A percentile compares a stretch with the other conserved stretches of the same genome.
These are phyloP conservation scores for Perccottus glenii DNA, from an alignment of 2,113 vertebrate species.

Conservation along the genomic window DNA sequence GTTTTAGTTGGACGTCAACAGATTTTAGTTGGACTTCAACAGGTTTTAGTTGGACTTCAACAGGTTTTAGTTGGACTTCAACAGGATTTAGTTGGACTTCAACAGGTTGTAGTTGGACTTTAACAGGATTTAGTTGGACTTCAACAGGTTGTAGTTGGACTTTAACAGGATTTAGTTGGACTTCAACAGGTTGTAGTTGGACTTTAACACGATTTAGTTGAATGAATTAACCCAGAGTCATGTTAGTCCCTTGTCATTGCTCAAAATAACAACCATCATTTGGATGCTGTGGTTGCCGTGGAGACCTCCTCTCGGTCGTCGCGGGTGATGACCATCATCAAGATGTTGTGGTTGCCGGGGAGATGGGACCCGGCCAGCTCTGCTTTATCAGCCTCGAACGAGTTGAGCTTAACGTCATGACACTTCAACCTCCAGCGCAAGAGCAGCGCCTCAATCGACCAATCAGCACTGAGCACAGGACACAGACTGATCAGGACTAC, in stretches of 20 bases:
- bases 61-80: too few species aligned
- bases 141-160: too few species aligned
- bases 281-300: neutral
- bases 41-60: too few species aligned
- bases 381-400: conserved; percentile 81
- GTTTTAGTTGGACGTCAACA: too few species aligned
- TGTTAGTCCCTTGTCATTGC: neutral
- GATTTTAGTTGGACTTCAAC: too few species aligned
- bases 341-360: conserved; percentile 88
- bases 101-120: too few species aligned
- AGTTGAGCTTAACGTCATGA: conserved; percentile 68
- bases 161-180: too few species aligned
- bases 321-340: conserved; percentile 88
- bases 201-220: too few species aligned
- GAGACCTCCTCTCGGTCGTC: neutral
- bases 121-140: too few species aligned
- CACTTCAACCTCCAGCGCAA: conserved; percentile 87
- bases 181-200: too few species aligned
- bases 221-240: neutral
- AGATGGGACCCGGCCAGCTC: conserved; percentile 84
- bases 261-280: neutral
- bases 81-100: too few species aligned
- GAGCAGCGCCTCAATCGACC: conserved; percentile 90
- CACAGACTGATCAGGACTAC: too few species aligned
- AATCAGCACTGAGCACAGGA: conserved; percentile 82